A percentile compares a stretch with the other conserved stretches of the same genome.
These are phyloP conservation scores for Hyposoter didymator DNA, from an alignment of 2,888 invertebrate species.

Conservation along the genomic window DNA sequence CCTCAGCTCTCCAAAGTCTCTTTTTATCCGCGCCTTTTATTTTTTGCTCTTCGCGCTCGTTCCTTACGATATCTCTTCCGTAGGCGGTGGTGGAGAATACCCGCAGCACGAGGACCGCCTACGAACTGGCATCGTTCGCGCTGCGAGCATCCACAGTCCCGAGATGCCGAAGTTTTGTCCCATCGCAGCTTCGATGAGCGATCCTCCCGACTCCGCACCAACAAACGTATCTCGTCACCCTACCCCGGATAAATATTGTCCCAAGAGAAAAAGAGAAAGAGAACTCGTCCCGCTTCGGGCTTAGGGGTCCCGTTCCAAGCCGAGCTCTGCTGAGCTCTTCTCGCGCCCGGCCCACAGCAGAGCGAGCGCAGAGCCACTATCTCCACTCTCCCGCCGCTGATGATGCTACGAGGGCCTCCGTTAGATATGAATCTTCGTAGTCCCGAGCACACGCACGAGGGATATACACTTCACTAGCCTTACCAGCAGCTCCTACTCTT, in stretches of 20 bases:
- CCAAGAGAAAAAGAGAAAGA: conserved; percentile 62
- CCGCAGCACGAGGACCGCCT: conserved; percentile 63
- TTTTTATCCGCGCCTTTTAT: conserved; percentile 30
- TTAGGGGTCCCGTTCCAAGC: conserved; percentile 81
- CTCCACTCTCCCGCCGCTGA: conserved; percentile 41
- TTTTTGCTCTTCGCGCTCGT: conserved; percentile 22
- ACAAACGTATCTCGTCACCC: conserved; percentile 50
- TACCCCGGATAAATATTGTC: conserved; percentile 64
- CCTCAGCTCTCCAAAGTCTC: conserved; percentile 15
- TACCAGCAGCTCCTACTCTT: conserved; percentile 47
- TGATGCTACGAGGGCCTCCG: conserved; percentile 74
- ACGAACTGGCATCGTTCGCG: conserved; percentile 64
- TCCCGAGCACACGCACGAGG: conserved; percentile 70
- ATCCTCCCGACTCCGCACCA: conserved; percentile 41
- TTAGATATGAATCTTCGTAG: conserved; percentile 81
- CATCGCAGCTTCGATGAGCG: conserved; percentile 55
- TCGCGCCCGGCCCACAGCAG: conserved; percentile 68
- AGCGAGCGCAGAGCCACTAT: conserved; percentile 64
- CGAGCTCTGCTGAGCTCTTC: conserved; percentile 72
- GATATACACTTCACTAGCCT: conserved; percentile 52
- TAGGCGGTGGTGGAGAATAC: conserved; percentile 61
- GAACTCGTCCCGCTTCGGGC: conserved; percentile 81
- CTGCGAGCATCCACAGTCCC: conserved; percentile 59
- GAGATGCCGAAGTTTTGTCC: conserved; percentile 78
- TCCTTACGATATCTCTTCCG: conserved; percentile 59